A percentile compares a stretch with the other conserved stretches of the same genome.
Conservation (phyloP, 2,888 invertebrate species). For the Masnerella sp. region DNA sequence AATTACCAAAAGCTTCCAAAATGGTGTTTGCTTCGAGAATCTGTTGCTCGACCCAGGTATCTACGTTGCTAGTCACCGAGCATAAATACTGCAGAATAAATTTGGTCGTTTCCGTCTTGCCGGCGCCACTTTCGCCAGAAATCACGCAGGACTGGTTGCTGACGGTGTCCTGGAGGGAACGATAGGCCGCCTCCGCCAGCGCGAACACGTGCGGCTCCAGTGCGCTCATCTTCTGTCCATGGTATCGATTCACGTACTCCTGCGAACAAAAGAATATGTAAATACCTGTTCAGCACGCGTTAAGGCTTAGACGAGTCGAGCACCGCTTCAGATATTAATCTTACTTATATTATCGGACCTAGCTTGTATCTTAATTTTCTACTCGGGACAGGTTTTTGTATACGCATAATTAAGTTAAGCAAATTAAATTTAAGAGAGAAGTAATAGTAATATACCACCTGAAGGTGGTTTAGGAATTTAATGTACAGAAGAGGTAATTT, state of each 20-base stretch:
- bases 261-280: constrained; percentile 73
- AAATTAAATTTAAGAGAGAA: no score
- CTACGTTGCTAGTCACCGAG: constrained; percentile 89
- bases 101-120: constrained; percentile 95
- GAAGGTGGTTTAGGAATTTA: no score
- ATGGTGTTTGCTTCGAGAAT: constrained; percentile 96
- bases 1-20: constrained; percentile 93
- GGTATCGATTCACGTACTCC: constrained; percentile 90
- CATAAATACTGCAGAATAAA: constrained; percentile 94
- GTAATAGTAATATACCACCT: no score
- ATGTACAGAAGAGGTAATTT: no score
- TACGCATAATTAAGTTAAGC: no score
- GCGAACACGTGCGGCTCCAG: constrained; percentile 94
- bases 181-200: constrained; percentile 92
- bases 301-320: constrained; percentile 42
- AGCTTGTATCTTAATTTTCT: not conserved
- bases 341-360: not conserved
- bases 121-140: constrained; percentile 95
- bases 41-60: constrained; percentile 97
- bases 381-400: no score
- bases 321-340: constrained; percentile 42
- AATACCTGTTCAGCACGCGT: constrained; percentile 47
- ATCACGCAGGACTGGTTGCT: constrained; percentile 91
- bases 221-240: constrained; percentile 88
- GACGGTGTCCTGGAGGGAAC: constrained; percentile 82